A percentile compares a stretch with the other conserved stretches of the same genome.
These are phyloP conservation scores for Ephialtes manifestator DNA, from an alignment of 2,888 invertebrate genomes.

Conservation along the genomic window DNA sequence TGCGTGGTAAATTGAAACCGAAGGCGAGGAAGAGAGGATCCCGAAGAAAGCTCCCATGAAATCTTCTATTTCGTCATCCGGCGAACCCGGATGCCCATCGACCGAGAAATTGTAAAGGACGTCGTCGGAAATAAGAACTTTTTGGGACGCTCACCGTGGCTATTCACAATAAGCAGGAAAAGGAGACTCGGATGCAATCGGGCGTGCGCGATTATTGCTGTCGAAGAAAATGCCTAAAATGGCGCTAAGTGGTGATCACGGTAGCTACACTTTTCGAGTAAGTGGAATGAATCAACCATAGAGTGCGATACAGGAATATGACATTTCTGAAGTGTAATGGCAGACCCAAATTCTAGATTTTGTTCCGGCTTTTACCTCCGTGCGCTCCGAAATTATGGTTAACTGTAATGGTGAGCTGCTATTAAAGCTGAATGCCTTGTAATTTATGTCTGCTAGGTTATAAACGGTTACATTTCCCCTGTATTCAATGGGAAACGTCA, in stretches of 20 bases:
- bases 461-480: conserved; percentile 33
- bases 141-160: conserved; percentile 16
- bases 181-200: conserved; percentile 17
- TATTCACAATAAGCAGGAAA: conserved; percentile 34
- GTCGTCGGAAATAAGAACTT: conserved; percentile 51
- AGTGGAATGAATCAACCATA: conserved; percentile 12
- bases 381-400: conserved; percentile 45
- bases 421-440: conserved; percentile 39
- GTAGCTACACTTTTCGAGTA: not conserved
- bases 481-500: conserved; percentile 36
- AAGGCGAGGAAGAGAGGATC: conserved; percentile 6
- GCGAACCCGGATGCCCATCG: conserved; percentile 7
- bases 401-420: not conserved
- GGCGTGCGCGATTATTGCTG: conserved; percentile 2
- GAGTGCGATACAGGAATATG: not conserved
- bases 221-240: conserved; percentile 29
- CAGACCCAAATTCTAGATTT: conserved; percentile 7
- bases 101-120: conserved; percentile 35
- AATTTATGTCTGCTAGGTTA: conserved; percentile 20
- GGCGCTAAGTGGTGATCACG: not conserved
- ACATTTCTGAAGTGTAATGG: not conserved
- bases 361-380: conserved; percentile 3
- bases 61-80: conserved; percentile 56
- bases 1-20: conserved; percentile 47
- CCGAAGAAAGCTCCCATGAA: conserved; percentile 38